Evolutionary conservation across 2,888 invertebrate species (phyloP).

Genomic region (Bembecia ichneumoniformis): DNA sequence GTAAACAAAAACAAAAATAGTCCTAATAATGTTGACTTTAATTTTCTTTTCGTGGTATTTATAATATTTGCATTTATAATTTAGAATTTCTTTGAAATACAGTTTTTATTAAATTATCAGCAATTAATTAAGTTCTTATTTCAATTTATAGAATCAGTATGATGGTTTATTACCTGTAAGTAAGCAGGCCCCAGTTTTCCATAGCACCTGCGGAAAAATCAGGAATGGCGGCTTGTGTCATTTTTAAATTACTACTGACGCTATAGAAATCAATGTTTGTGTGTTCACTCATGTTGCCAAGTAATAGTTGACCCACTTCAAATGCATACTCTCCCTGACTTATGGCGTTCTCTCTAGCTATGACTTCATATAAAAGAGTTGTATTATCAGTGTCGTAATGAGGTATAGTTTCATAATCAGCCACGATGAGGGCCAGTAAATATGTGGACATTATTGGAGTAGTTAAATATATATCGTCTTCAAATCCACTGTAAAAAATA

Average conservation of each 20-base stretch:
- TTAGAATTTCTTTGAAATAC: neutral
- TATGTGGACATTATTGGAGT: slow-evolving; percentile 77
- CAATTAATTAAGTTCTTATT: too few relatives aligned
- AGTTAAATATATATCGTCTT: slow-evolving; percentile 39
- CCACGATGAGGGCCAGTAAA: slow-evolving; percentile 78
- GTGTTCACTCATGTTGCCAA: slow-evolving; percentile 68
- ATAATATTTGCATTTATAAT: neutral
- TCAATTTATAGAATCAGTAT: too few relatives aligned
- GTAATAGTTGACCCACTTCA: slow-evolving; percentile 46
- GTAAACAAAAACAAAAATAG: slow-evolving; percentile 6
- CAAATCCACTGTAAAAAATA: slow-evolving; percentile 27
- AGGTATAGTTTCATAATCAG: slow-evolving; percentile 59
- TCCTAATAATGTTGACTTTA: neutral
- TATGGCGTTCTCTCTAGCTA: slow-evolving; percentile 57
- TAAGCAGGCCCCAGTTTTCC: slow-evolving; percentile 89
- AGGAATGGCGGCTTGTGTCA: slow-evolving; percentile 84
- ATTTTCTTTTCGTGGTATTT: neutral
- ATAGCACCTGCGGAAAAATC: slow-evolving; percentile 85
- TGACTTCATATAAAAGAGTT: slow-evolving; percentile 42
- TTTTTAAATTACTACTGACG: slow-evolving; percentile 58
- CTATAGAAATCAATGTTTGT: slow-evolving; percentile 61
- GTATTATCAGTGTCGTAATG: slow-evolving; percentile 5
- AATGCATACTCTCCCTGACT: slow-evolving; percentile 53
- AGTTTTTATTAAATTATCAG: too few relatives aligned
- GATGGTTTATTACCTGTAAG: slow-evolving; percentile 72